Conservation (phyloP, 2,113 vertebrate genomes). For the Hepsetus odoe region DNA sequence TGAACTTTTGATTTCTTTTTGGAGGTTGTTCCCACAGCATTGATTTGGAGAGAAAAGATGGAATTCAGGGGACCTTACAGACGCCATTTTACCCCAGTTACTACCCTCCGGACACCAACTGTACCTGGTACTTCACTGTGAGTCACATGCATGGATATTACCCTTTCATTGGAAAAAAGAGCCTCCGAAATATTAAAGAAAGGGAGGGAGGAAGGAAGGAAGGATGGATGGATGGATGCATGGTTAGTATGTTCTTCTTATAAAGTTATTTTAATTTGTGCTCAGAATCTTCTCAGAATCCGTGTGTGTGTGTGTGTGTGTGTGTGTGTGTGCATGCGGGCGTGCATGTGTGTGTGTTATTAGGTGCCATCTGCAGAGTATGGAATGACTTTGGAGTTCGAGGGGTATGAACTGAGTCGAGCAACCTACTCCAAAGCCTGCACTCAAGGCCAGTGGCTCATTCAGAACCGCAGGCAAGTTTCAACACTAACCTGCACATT, state of each 20-base stretch:
- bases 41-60: conserved; percentile 70
- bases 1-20: conserved; percentile 38
- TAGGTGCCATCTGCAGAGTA: conserved; percentile 83
- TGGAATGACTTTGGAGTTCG: conserved; percentile 87
- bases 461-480: conserved; percentile 87
- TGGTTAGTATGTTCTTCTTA: neutral
- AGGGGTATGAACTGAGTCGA: conserved; percentile 84
- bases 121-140: conserved; percentile 89
- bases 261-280: too few relatives aligned
- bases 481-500: neutral
- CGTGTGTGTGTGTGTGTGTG: conserved; percentile 32
- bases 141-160: neutral
- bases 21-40: conserved; percentile 81
- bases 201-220: neutral
- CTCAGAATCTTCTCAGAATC: too few relatives aligned
- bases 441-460: conserved; percentile 88
- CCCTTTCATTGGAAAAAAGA: neutral
- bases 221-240: neutral
- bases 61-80: conserved; percentile 79
- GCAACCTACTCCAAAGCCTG: conserved; percentile 81
- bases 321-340: too few relatives aligned
- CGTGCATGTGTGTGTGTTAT: too few relatives aligned
- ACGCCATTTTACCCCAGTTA: conserved; percentile 93
- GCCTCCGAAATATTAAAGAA: neutral
- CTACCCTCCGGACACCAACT: conserved; percentile 88